Evolutionary conservation across 2,888 invertebrate genomes (phyloP).

Genomic region (Calameuta pallipes): DNA sequence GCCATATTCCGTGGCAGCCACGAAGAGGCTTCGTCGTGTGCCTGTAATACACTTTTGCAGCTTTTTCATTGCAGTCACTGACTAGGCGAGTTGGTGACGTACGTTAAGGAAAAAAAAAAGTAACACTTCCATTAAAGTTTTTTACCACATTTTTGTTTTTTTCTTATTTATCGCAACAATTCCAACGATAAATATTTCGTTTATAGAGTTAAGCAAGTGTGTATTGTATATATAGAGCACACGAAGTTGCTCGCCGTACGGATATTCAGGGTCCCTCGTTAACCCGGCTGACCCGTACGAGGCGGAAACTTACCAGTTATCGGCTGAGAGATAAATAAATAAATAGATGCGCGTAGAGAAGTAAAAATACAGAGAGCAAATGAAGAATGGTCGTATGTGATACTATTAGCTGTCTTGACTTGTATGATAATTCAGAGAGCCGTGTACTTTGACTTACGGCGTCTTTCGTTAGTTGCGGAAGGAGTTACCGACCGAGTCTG

Average conservation of each 20-base stretch:
- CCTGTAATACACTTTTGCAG: background rate
- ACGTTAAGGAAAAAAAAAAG: background rate
- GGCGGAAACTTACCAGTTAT: conserved; percentile 25
- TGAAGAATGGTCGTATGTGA: background rate
- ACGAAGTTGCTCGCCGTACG: no score
- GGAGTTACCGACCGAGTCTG: background rate
- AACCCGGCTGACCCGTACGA: conserved; percentile 19
- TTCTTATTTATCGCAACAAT: background rate
- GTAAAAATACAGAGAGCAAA: background rate
- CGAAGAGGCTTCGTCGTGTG: background rate
- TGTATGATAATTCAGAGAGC: background rate
- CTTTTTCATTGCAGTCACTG: background rate
- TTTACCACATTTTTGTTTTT: background rate
- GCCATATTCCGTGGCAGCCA: conserved; percentile 34
- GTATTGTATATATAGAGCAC: no score
- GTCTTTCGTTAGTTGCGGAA: background rate
- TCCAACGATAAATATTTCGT: no score
- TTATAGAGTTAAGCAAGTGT: no score
- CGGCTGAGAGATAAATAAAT: conserved; percentile 9
- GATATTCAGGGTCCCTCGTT: conserved; percentile 18
- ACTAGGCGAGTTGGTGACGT: background rate
- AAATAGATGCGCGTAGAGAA: background rate
- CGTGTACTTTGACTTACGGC: background rate
- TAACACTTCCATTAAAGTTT: background rate
- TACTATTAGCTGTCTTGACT: background rate